These are phyloP conservation scores for Agapornis canus DNA, from an alignment of 2,797 vertebrate species.

Conservation along the genomic window DNA sequence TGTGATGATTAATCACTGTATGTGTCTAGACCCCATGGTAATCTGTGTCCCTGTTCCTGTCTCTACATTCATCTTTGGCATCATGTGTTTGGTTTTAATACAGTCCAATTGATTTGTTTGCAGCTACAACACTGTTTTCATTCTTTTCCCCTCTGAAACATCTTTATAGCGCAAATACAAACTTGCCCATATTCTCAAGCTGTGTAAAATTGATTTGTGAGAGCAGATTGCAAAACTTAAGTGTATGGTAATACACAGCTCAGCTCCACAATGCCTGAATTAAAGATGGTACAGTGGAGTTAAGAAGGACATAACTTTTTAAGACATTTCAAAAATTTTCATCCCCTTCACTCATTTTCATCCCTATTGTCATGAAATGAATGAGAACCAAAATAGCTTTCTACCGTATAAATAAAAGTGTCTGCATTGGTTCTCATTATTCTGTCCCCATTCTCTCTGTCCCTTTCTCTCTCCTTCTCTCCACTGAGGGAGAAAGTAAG, in stretches of 20 bases:
- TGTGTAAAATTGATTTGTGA: constrained; percentile 59
- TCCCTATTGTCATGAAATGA: background rate
- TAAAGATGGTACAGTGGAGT: background rate
- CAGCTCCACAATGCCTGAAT: background rate
- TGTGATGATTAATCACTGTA: constrained; percentile 62
- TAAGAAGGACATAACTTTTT: background rate
- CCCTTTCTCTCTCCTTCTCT: background rate
- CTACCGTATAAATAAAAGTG: background rate
- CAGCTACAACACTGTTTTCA: constrained; percentile 31
- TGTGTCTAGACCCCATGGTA: constrained; percentile 66
- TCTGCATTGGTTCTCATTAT: background rate
- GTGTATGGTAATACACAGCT: background rate
- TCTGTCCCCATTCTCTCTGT: background rate
- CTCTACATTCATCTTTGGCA: constrained; percentile 65
- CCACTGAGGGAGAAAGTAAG: background rate
- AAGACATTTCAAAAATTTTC: background rate
- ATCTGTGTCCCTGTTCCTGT: constrained; percentile 54
- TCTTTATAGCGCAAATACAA: constrained; percentile 49
- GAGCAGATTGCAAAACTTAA: constrained; percentile 48
- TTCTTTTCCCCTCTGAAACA: constrained; percentile 25
- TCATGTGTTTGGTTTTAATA: constrained; percentile 58
- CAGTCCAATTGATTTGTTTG: constrained; percentile 59
- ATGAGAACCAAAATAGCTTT: background rate
- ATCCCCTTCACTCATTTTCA: background rate
- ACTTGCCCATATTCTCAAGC: constrained; percentile 27